These are phyloP conservation scores for Rosalia funebris DNA, from an alignment of 2,888 invertebrate genomes.

Conservation along the genomic window DNA sequence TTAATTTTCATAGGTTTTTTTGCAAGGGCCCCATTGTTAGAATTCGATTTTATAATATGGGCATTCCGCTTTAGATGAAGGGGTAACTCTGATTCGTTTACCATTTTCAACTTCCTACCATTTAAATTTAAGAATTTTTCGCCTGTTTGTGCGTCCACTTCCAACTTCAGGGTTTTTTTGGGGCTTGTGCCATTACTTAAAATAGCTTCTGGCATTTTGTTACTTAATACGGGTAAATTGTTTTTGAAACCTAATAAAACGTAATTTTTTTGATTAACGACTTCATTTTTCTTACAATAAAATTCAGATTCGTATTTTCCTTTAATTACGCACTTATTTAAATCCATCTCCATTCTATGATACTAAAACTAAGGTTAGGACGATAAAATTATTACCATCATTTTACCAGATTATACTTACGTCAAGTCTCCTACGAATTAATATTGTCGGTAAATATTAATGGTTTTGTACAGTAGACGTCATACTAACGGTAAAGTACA, in stretches of 20 bases:
- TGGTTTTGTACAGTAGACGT: too few species aligned
- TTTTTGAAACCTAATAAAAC: slow-evolving; percentile 32
- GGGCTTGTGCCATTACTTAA: not conserved
- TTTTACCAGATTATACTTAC: slow-evolving; percentile 4
- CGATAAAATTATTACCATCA: not conserved
- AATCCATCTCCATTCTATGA: slow-evolving; percentile 29
- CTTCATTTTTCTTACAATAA: slow-evolving; percentile 26
- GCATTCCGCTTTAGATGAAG: slow-evolving; percentile 3
- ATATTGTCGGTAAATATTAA: too few species aligned
- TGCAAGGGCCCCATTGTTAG: not conserved
- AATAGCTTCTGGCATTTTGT: slow-evolving; percentile 4
- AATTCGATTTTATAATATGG: slow-evolving; percentile 4
- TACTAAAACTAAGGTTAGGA: slow-evolving; percentile 28
- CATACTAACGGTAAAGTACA: slow-evolving; percentile 12
- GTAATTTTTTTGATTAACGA: slow-evolving; percentile 22
- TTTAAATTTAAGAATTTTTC: slow-evolving; percentile 48
- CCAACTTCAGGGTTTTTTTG: slow-evolving; percentile 27
- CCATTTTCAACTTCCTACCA: slow-evolving; percentile 48
- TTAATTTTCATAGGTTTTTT: slow-evolving; percentile 29
- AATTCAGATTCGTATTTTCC: slow-evolving; percentile 24
- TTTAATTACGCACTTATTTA: slow-evolving; percentile 29
- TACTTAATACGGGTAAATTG: slow-evolving; percentile 27
- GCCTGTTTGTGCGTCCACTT: slow-evolving; percentile 33
- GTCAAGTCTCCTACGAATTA: not conserved
- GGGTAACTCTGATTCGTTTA: slow-evolving; percentile 35